Conservation (phyloP, 2,888 invertebrate species). For the Clitarchus hookeri region DNA sequence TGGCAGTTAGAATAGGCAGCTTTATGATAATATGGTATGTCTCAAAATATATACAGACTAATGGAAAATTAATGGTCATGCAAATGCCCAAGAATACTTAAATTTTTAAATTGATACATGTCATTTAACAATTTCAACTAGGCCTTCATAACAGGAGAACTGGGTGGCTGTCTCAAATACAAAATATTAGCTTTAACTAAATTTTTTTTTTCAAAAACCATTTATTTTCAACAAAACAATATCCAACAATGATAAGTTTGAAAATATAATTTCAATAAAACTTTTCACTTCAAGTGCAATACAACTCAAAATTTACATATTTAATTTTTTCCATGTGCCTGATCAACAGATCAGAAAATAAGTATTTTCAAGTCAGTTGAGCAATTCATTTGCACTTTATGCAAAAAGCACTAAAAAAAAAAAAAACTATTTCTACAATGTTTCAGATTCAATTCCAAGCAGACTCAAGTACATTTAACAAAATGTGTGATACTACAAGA, state of each 20-base stretch:
- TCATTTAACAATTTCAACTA: no score
- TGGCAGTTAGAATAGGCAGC: no score
- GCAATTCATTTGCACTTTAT: background rate
- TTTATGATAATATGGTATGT: no score
- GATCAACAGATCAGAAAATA: background rate
- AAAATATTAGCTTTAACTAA: background rate
- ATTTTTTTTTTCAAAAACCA: background rate
- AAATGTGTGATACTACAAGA: background rate
- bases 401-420: background rate
- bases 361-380: background rate
- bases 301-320: background rate
- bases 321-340: background rate
- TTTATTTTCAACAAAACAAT: conserved; percentile 6
- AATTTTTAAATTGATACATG: no score
- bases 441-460: background rate
- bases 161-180: no score
- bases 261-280: background rate
- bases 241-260: background rate
- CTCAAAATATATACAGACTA: no score
- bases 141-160: no score
- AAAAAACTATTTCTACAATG: background rate
- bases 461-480: background rate
- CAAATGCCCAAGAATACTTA: no score
- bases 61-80: no score
- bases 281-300: background rate